These are phyloP conservation scores for Stictocephala bisonia DNA, from an alignment of 2,888 invertebrate genomes.

Conservation along the genomic window DNA sequence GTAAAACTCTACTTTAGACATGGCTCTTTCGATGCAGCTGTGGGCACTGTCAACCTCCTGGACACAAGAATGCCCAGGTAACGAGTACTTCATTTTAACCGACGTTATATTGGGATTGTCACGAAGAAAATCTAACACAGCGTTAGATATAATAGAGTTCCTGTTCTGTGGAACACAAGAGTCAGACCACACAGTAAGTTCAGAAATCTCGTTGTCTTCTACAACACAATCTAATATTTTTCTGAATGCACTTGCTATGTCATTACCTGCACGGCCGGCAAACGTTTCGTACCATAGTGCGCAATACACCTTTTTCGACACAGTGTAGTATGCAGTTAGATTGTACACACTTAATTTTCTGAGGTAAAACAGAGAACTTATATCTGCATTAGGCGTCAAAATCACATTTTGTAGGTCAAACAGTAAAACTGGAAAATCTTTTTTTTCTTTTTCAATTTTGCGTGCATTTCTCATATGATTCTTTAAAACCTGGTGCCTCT, in stretches of 20 bases:
- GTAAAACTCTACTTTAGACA: constrained; percentile 31
- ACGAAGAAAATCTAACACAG: constrained; percentile 32
- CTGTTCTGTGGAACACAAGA: constrained; percentile 42
- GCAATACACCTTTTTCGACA: constrained; percentile 44
- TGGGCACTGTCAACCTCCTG: constrained; percentile 43
- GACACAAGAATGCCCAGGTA: constrained; percentile 42
- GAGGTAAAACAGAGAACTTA: constrained; percentile 32
- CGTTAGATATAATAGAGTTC: constrained; percentile 40
- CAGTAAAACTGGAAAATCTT: constrained; percentile 25
- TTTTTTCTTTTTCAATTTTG: constrained; percentile 23
- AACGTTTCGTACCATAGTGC: constrained; percentile 32
- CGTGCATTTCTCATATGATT: constrained; percentile 28
- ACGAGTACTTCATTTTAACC: constrained; percentile 34
- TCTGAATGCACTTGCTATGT: constrained; percentile 40
- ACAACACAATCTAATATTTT: constrained; percentile 36
- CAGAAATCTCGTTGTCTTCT: constrained; percentile 40
- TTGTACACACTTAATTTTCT: constrained; percentile 37
- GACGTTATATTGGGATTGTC: constrained; percentile 38
- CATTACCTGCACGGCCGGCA: constrained; percentile 33
- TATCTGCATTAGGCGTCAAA: constrained; percentile 39
- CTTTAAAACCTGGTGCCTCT: constrained; percentile 19
- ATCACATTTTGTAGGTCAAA: constrained; percentile 39
- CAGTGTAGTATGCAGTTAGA: constrained; percentile 35
- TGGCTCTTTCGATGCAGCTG: constrained; percentile 29
- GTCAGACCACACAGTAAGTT: constrained; percentile 33